Conservation (phyloP, 2,113 vertebrate species). For the Pachycephala philippinensis region DNA sequence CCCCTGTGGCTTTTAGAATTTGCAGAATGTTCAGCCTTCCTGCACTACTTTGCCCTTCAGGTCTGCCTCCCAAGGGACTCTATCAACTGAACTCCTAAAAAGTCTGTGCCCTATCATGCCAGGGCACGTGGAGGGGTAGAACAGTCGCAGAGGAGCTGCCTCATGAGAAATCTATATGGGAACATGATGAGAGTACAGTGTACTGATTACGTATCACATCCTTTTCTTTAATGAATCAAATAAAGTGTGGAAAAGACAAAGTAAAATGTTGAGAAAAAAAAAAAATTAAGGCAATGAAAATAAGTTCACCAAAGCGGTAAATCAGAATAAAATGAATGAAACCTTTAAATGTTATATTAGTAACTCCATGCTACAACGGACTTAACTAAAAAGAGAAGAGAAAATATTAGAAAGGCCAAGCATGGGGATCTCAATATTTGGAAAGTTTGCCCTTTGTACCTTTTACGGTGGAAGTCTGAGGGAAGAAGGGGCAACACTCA, state of each 20-base stretch:
- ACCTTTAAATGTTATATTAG: not conserved
- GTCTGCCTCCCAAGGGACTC: not conserved
- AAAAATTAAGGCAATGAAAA: not conserved
- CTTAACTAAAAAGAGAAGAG: not conserved
- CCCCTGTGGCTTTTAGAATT: not conserved
- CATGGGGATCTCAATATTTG: not conserved
- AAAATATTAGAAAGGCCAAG: not conserved
- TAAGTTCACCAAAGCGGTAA: not conserved
- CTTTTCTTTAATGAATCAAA: not conserved
- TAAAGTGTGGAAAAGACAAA: not conserved
- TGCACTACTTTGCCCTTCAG: not conserved
- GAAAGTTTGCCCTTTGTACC: not conserved
- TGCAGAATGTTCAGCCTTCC: not conserved
- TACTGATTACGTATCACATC: not conserved
- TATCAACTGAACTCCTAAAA: not conserved
- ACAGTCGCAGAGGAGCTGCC: not conserved
- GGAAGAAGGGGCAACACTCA: slow-evolving; percentile 13
- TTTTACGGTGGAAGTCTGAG: not conserved
- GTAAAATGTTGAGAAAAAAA: not conserved
- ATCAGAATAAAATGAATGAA: not conserved
- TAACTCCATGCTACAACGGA: not conserved
- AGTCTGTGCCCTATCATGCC: no score
- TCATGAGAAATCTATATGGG: not conserved
- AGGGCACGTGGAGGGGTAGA: accelerated
- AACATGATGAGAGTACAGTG: not conserved